Evolutionary conservation across 2,113 vertebrate genomes (phyloP), one percentile per base, ranked within the genome.

Genomic region (Oryzias javanicus): DNA sequence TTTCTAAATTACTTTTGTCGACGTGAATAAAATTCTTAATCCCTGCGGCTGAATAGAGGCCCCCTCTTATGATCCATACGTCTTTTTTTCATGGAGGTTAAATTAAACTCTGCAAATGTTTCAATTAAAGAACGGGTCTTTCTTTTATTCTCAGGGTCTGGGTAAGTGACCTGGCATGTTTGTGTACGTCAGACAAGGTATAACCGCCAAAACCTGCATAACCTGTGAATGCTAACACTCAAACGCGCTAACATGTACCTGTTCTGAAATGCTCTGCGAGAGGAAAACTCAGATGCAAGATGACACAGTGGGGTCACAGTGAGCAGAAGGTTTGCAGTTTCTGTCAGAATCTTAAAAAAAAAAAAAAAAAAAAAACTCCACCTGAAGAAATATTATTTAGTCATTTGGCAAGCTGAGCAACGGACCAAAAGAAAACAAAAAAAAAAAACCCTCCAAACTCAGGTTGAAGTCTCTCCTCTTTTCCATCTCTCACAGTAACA

Each of bases 241-340:
- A 64, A 55, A 22, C 52, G 17, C 42, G 70, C 47, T 59, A 52
- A 25, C 52, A n/a, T 41, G 74, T 20, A 58, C 65, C 46, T 69
- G 55, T 25, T 2, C 14, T 57, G 57, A 69, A 78, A 86, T 72
- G 76, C 78, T 82, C 49, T 22, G 66, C 40, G 25, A 76, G 62
- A 63, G 53, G 49, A 44, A 60, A 60, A 46, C 45, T 64, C 20
- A 27, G 55, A 57, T 22, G 53, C 44, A 49, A 68, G 70, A 60
- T 67, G 72, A 68, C 65, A 47, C 29, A 15, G 55, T 29, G 40
- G 44, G 40, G 57, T 42, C 25, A 64, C 29, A 58, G 60, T 71
- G 68, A 67, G 61, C 59, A 51, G 55, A 56, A 50, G 0, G 41
- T 60, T 60, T 42, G 40, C 35, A 10, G 8, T 35, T 35, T 35